These are phyloP conservation scores for Apistogramma diplotaenia DNA, from an alignment of 2,113 vertebrate genomes.

Conservation along the genomic window DNA sequence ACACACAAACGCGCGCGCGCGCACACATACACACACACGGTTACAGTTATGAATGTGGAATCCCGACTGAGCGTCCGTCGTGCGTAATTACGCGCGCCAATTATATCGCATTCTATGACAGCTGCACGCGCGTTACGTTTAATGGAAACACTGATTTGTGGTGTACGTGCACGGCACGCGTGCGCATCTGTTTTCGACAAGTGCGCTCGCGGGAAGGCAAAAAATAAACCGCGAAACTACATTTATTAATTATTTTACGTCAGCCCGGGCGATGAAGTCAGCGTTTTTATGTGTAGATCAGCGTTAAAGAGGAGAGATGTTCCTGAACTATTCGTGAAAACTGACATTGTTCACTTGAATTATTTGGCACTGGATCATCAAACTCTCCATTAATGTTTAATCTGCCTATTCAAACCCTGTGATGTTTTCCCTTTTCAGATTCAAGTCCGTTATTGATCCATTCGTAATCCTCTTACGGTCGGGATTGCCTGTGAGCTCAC, in stretches of 20 bases:
- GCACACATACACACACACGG: background rate
- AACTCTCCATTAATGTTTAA: background rate
- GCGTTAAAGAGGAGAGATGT: background rate
- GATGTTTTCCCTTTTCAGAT: background rate
- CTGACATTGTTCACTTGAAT: too few species aligned
- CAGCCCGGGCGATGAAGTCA: background rate
- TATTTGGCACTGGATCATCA: too few species aligned
- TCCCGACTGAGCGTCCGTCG: background rate
- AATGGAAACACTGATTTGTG: background rate
- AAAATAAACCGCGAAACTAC: background rate
- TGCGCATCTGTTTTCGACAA: conserved; percentile 15
- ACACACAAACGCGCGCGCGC: background rate
- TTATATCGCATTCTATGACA: background rate
- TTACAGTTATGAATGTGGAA: background rate
- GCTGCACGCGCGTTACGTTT: conserved; percentile 1
- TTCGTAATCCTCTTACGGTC: background rate
- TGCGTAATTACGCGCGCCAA: conserved; percentile 62
- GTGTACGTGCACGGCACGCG: background rate
- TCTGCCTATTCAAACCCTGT: background rate
- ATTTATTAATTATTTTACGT: background rate
- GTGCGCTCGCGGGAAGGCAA: background rate
- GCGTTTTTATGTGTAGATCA: background rate
- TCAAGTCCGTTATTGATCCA: background rate
- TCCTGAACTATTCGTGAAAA: background rate
- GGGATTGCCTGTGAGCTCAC: background rate